Evolutionary conservation across 1,140 invertebrate genomes (phyloP).

Genomic region (Drosophila mauritiana): DNA sequence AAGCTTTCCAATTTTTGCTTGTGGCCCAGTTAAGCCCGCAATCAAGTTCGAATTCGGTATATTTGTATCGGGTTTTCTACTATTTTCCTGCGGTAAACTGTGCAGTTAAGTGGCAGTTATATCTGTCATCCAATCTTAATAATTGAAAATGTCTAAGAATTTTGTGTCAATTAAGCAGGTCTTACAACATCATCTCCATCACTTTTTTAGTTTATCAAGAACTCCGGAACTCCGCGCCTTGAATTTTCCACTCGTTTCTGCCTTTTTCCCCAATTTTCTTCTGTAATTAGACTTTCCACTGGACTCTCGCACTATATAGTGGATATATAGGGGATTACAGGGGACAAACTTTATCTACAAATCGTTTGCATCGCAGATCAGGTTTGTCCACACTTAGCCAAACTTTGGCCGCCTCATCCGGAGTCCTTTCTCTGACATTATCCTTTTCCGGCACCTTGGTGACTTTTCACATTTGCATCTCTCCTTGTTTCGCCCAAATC

Average conservation of each 20-base stretch:
- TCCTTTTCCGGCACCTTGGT: constrained; percentile 14
- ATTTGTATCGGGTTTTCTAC: background rate
- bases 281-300: background rate
- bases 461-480: constrained; percentile 45
- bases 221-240: background rate
- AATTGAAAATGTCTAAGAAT: too few species aligned
- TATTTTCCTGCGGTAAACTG: background rate
- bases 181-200: background rate
- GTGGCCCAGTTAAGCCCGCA: background rate
- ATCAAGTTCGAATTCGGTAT: constrained; percentile 3
- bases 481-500: constrained; percentile 11
- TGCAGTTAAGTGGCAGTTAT: background rate
- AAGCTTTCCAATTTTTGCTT: constrained; percentile 34
- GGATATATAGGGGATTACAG: constrained; percentile 7
- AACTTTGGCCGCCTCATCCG: constrained; percentile 7
- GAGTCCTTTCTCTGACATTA: constrained; percentile 15
- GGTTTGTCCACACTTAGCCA: constrained; percentile 22
- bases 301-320: background rate
- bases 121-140: background rate
- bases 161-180: too few species aligned
- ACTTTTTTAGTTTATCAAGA: background rate
- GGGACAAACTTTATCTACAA: constrained; percentile 24
- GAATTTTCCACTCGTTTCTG: background rate
- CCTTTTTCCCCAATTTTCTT: too few species aligned
- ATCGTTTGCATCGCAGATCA: constrained; percentile 42